phyloP scores from a whole-genome alignment of 2,113 vertebrate genomes.

The Corythornis madagascariensis region DNA sequence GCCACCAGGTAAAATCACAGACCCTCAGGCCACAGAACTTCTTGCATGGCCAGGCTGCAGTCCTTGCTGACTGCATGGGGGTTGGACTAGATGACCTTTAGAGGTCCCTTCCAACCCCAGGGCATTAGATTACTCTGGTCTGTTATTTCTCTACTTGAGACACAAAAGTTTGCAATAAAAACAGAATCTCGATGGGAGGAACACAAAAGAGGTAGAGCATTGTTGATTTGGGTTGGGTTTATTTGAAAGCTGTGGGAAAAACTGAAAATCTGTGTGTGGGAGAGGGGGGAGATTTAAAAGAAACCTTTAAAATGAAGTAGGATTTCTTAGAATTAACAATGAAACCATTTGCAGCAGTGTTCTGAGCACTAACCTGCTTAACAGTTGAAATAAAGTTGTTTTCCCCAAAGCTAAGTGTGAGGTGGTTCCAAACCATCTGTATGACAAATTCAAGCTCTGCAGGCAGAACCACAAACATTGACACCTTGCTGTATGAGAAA shows the following conservation, averaged over 20 bases:
- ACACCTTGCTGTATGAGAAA: background rate
- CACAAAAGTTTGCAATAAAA: background rate
- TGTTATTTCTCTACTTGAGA: background rate
- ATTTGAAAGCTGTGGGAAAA: background rate
- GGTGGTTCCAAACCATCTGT: background rate
- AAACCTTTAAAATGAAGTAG: background rate
- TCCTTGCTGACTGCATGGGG: background rate
- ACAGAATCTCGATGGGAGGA: background rate
- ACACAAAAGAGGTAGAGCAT: background rate
- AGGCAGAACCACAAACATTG: accelerated
- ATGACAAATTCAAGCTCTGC: background rate
- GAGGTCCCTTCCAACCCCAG: no score
- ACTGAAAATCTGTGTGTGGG: background rate
- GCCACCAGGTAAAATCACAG: background rate
- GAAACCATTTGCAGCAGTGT: background rate
- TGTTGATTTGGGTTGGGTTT: no score
- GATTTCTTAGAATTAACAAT: slow-evolving; percentile 6
- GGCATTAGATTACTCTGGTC: no score
- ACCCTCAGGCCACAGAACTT: background rate
- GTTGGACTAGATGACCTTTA: no score
- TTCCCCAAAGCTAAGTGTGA: background rate
- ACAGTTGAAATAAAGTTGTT: background rate
- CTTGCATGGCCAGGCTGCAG: background rate
- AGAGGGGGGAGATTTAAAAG: background rate
- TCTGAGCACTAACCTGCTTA: background rate